Conservation (phyloP, 92 coral and sea anemone genomes). For the Muricea muricata region DNA sequence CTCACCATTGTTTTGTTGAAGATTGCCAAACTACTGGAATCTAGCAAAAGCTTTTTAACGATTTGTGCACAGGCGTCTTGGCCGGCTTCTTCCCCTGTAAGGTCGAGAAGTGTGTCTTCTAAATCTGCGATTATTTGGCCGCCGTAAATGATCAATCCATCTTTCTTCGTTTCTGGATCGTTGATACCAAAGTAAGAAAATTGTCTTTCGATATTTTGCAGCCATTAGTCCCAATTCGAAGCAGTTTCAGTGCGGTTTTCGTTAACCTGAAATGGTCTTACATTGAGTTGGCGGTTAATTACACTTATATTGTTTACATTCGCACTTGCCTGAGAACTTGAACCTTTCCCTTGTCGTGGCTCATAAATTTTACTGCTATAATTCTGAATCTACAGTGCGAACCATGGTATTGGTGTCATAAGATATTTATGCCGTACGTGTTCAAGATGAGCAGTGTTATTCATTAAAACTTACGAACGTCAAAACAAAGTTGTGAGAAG, state of each 20-base stretch:
- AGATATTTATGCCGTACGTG: too few species aligned
- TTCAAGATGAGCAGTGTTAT: too few species aligned
- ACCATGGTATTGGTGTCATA: too few species aligned
- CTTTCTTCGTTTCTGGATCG: conserved; percentile 65
- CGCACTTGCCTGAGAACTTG: not conserved
- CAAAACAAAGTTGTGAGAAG: too few species aligned
- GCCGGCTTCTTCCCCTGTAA: too few species aligned
- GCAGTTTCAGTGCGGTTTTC: conserved; percentile 47
- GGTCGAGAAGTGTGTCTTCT: conserved; percentile 34
- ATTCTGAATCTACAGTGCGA: too few species aligned
- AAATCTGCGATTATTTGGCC: conserved; percentile 41
- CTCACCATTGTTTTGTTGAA: conserved; percentile 52
- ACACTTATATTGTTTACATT: conserved; percentile 7
- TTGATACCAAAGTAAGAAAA: conserved; percentile 56
- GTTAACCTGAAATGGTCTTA: conserved; percentile 40
- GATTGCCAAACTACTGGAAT: conserved; percentile 69
- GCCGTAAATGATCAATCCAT: conserved; percentile 37
- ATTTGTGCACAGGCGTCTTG: too few species aligned
- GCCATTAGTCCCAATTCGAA: conserved; percentile 55
- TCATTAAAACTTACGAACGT: too few species aligned
- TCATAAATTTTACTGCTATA: too few species aligned
- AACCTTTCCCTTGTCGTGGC: too few species aligned
- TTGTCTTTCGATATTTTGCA: conserved; percentile 61
- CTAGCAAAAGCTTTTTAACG: conserved; percentile 65
- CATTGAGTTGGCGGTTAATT: conserved; percentile 47